Evolutionary conservation across 2,797 vertebrate species (phyloP), one percentile per base, ranked within the genome.

Genomic region (Carapus acus): DNA sequence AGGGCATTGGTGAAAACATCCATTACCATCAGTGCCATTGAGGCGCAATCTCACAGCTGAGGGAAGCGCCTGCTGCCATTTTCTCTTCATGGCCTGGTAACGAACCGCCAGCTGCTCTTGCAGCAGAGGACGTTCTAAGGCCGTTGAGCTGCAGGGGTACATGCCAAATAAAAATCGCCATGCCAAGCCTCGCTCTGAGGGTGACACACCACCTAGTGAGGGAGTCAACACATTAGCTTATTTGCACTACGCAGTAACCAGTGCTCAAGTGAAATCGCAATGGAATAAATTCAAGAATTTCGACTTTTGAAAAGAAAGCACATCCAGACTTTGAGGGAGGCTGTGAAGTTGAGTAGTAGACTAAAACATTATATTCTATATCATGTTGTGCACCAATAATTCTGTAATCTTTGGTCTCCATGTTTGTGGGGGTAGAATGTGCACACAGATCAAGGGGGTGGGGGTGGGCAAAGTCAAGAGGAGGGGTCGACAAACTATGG

Each of bases 121-220:
- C 68, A 90, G 73, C 33, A 87, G 71, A 21, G 82, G 76, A 37
- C 90, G 88, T 79, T 91, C 89, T 9, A 86, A 74, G 19, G 83
- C 62, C 0, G 89, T 91, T 12, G 91, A 90, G 62, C 85, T 76
- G 71, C 88, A 90, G 0, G 89, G 84, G 63, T 88, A 91, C 86
- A 91, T 88, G 7, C 90, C 89, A 13, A 91, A 92, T 44, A 92
- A 80, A 57, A 90, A 92, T 4, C 87, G 83, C 91, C 91, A 92
- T 1, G 76, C 88, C 44, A 83, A 78, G 37, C 80, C 83, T 2
- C 90, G 85, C 63, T 90, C 88, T 1, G 74, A 73, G 1, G 87
- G 84, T 14, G 73, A 78, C 39, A 89, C 79, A 0, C 89, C 90
- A 22, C 85, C 88, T 90, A 49, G 43, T 70, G 1, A 46, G 16